These are phyloP conservation scores for Panagrolaimus sp. DNA, from an alignment of 1,140 invertebrate species.

Conservation along the genomic window DNA sequence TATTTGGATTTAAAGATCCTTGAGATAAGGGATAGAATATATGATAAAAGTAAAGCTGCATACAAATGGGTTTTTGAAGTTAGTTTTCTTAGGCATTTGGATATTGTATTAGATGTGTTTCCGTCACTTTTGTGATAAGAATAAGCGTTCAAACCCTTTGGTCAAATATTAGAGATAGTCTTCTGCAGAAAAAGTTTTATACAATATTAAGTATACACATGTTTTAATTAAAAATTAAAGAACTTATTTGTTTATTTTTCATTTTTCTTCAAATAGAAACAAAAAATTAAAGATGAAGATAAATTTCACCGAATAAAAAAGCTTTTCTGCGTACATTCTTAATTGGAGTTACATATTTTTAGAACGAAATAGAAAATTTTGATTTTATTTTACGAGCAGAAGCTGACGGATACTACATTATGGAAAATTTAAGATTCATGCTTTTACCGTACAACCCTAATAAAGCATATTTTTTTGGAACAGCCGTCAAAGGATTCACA, in stretches of 20 bases:
- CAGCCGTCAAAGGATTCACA: neutral
- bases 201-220: no score
- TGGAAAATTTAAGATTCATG: neutral
- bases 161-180: no score
- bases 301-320: no score
- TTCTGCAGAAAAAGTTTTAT: no score
- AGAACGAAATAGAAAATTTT: slow-evolving; percentile 4
- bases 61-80: no score
- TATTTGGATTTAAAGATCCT: neutral
- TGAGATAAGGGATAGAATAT: neutral
- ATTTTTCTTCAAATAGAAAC: no score
- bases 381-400: neutral
- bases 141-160: no score
- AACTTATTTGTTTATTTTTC: no score
- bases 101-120: no score
- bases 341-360: neutral
- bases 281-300: no score
- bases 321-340: slow-evolving; percentile 20
- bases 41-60: neutral
- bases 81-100: neutral
- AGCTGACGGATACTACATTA: neutral
- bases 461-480: neutral
- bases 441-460: neutral
- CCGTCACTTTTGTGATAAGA: no score
- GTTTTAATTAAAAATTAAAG: neutral